Conservation (phyloP, 2,888 invertebrate species). For the Kryphioiulus occultus region DNA sequence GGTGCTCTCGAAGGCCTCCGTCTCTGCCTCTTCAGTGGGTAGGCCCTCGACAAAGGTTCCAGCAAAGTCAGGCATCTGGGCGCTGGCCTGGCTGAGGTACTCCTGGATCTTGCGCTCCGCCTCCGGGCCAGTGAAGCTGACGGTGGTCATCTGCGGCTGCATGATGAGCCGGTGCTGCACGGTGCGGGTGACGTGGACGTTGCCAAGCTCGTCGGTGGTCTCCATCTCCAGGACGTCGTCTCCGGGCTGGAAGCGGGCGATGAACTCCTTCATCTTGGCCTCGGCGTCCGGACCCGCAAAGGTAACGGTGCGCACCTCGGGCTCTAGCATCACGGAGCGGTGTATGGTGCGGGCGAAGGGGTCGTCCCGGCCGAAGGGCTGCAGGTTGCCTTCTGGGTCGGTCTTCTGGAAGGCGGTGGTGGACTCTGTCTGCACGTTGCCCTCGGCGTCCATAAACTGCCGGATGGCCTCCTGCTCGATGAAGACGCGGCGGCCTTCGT, state of each 20-base stretch:
- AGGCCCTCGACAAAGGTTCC: not conserved
- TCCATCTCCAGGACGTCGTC: conserved; percentile 67
- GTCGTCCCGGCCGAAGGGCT: not conserved
- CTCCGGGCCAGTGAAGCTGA: conserved; percentile 67
- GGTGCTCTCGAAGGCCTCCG: conserved; percentile 55
- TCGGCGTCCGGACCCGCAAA: conserved; percentile 68
- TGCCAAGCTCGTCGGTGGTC: conserved; percentile 67
- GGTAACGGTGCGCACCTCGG: conserved; percentile 66
- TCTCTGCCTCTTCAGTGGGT: conserved; percentile 54
- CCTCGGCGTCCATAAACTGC: conserved; percentile 53
- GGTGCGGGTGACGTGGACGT: conserved; percentile 66
- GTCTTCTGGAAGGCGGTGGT: not conserved
- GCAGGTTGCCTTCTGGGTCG: conserved; percentile 50
- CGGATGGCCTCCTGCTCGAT: conserved; percentile 44
- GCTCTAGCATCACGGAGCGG: conserved; percentile 65
- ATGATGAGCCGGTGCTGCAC: conserved; percentile 66
- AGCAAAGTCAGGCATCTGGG: not conserved
- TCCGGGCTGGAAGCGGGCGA: conserved; percentile 66
- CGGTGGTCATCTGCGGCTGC: conserved; percentile 66
- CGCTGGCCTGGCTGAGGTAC: conserved; percentile 60
- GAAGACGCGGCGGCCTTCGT: conserved; percentile 29
- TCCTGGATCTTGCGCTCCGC: conserved; percentile 66
- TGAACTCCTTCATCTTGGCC: conserved; percentile 65
- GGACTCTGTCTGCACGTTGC: conserved; percentile 54
- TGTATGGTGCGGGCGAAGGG: conserved; percentile 65